phyloP scores from a whole-genome alignment of 2,888 invertebrate genomes.

The Axea sp. region DNA sequence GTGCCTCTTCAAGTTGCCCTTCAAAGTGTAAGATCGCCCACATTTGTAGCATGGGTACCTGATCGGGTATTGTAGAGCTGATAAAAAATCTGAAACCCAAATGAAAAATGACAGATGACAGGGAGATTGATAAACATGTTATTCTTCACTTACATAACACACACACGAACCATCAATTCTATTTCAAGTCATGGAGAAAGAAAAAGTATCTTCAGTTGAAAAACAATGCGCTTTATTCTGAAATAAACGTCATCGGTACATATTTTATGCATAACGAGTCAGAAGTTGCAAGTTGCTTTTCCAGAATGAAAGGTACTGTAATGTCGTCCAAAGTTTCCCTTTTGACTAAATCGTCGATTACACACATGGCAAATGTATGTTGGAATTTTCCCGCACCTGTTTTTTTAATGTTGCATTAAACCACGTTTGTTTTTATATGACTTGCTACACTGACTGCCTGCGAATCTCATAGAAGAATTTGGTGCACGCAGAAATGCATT shows the following conservation, averaged over 20 bases:
- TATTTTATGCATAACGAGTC: too few species aligned
- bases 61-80: slow-evolving; percentile 17
- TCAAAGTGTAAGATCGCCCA: slow-evolving; percentile 79
- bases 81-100: slow-evolving; percentile 40
- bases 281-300: too few species aligned
- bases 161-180: neutral
- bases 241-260: too few species aligned
- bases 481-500: too few species aligned
- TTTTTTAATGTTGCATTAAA: slow-evolving; percentile 86
- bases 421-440: slow-evolving; percentile 86
- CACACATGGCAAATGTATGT: slow-evolving; percentile 77
- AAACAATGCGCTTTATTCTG: neutral
- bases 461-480: too few species aligned
- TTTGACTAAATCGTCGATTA: slow-evolving; percentile 78
- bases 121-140: neutral
- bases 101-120: slow-evolving; percentile 14
- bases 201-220: neutral
- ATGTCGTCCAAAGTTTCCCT: slow-evolving; percentile 67
- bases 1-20: slow-evolving; percentile 88
- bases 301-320: neutral
- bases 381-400: slow-evolving; percentile 80
- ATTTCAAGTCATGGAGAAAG: neutral
- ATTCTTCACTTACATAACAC: neutral
- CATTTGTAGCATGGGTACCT: slow-evolving; percentile 72
- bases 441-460: too few species aligned